phyloP scores from a whole-genome alignment of 2,113 vertebrate species.

The Monopterus albus region DNA sequence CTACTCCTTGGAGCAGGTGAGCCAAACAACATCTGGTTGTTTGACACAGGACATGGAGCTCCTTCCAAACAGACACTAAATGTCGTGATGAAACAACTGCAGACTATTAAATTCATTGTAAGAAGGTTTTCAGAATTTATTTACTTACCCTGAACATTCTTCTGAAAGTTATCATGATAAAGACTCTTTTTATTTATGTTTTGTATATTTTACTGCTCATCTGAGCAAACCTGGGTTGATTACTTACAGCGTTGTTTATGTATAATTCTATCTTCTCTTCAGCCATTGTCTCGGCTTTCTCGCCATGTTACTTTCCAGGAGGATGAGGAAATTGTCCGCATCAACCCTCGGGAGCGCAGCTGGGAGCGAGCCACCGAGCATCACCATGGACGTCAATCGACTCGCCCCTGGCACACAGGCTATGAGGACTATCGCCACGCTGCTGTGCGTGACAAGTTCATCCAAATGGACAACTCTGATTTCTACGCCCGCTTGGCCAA shows the following conservation, averaged over 20 bases:
- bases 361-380: conserved; percentile 76
- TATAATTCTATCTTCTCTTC: neutral
- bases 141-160: too few relatives aligned
- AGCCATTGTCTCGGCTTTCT: conserved; percentile 82
- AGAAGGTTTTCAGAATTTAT: too few relatives aligned
- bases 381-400: conserved; percentile 56
- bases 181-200: too few relatives aligned
- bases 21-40: conserved; percentile 10
- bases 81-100: too few relatives aligned
- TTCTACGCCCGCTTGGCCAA: conserved; percentile 95
- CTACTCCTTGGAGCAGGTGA: conserved; percentile 94
- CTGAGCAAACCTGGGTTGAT: neutral
- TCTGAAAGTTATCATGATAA: too few relatives aligned
- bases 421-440: conserved; percentile 98
- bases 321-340: conserved; percentile 96
- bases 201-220: neutral
- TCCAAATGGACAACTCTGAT: conserved; percentile 87
- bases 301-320: conserved; percentile 93
- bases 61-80: neutral
- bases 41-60: neutral
- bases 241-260: neutral
- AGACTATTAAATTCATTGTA: too few relatives aligned
- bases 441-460: conserved; percentile 87
- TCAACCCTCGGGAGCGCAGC: conserved; percentile 94
- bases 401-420: conserved; percentile 91